Conservation (phyloP, 2,113 vertebrate species). For the Sinocyclocheilus maitianheensis region DNA sequence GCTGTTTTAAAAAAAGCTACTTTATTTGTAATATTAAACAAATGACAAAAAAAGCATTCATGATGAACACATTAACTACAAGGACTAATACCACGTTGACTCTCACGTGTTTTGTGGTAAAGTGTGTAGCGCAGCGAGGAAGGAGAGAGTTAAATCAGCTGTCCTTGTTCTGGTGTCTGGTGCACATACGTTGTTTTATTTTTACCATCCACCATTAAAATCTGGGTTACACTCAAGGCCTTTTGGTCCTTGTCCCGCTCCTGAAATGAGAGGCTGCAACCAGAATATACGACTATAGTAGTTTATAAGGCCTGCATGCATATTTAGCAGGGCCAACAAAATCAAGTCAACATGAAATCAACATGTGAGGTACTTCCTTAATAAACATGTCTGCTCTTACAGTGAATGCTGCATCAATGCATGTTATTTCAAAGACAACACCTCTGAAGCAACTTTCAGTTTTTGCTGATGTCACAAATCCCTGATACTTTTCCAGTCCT, state of each 20-base stretch:
- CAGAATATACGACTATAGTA: not conserved
- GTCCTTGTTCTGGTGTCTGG: constrained; percentile 74
- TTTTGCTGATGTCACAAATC: not conserved
- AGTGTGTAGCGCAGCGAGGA: constrained; percentile 37
- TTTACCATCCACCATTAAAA: constrained; percentile 67
- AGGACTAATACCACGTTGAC: too few relatives aligned
- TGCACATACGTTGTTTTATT: constrained; percentile 76
- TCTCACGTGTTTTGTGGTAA: too few relatives aligned
- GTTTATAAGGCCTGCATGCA: not conserved
- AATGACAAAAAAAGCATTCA: not conserved
- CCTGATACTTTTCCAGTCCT: not conserved
- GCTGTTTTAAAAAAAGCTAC: not conserved
- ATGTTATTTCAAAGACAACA: not conserved
- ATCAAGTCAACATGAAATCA: not conserved
- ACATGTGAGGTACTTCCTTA: not conserved
- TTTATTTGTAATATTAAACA: not conserved
- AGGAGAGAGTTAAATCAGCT: constrained; percentile 74
- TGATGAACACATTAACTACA: not conserved
- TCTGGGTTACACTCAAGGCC: constrained; percentile 67
- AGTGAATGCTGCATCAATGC: not conserved
- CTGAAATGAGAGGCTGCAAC: constrained; percentile 31
- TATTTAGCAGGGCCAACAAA: not conserved
- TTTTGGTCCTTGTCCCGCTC: constrained; percentile 64
- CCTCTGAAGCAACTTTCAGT: not conserved
- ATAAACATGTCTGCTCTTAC: not conserved